A percentile compares a stretch with the other conserved stretches of the same genome.
phyloP scores from a whole-genome alignment of 30 jellyfish, hydroid and myxozoan species.

The Chrysaora quinquecirrha region DNA sequence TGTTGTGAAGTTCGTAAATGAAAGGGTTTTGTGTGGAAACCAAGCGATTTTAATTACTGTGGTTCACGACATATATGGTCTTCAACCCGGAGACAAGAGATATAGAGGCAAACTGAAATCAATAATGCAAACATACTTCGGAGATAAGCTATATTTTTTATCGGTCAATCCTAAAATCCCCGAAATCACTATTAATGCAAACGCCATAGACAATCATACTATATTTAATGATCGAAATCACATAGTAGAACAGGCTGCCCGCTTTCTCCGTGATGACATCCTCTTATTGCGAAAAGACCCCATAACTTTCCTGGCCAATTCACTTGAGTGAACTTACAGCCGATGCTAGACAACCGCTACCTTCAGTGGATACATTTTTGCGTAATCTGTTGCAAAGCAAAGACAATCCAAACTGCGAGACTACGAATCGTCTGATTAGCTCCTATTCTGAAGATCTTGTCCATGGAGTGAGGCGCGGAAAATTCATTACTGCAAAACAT shows the following conservation, averaged over 20 bases:
- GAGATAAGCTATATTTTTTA: neutral
- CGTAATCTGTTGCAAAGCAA: neutral
- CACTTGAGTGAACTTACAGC: neutral
- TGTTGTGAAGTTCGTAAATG: neutral
- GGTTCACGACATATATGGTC: neutral
- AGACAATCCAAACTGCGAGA: neutral
- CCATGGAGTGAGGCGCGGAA: slow-evolving; percentile 16
- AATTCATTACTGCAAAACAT: slow-evolving; percentile 17
- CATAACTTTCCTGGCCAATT: slow-evolving; percentile 8
- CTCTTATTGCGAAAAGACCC: too few species aligned
- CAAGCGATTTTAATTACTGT: neutral
- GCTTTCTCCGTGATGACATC: slow-evolving; percentile 17
- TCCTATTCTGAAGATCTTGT: slow-evolving; percentile 29
- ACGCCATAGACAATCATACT: slow-evolving; percentile 5
- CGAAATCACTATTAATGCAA: slow-evolving; percentile 29
- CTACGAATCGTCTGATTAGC: slow-evolving; percentile 3
- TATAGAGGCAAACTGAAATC: neutral
- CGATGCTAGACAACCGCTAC: neutral
- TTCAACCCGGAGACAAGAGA: neutral
- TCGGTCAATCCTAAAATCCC: neutral
- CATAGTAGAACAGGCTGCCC: slow-evolving; percentile 35
- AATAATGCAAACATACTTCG: neutral
- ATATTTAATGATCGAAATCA: slow-evolving; percentile 9
- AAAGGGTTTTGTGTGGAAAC: neutral
- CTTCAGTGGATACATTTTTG: neutral